These are phyloP conservation scores for Ecdyonurus torrentis DNA, from an alignment of 2,888 invertebrate genomes.

Conservation along the genomic window DNA sequence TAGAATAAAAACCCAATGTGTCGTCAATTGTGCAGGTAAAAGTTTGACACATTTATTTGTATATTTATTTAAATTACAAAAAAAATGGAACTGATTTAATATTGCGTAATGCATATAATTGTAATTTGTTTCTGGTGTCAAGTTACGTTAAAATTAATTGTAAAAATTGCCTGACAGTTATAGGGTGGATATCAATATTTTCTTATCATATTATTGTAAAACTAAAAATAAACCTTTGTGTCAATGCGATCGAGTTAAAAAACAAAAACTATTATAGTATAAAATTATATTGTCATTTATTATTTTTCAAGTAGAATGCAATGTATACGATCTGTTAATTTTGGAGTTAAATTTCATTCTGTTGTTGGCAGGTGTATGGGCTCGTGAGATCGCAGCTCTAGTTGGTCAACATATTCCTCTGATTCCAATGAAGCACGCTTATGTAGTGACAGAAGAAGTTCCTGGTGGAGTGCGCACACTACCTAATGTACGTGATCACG, in stretches of 20 bases:
- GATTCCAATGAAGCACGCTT: slow-evolving; percentile 74
- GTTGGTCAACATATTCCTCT: slow-evolving; percentile 55
- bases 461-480: slow-evolving; percentile 46
- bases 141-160: no score
- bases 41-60: not conserved
- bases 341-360: slow-evolving; percentile 4
- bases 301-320: no score
- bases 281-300: no score
- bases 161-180: no score
- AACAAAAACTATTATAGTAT: no score
- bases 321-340: no score
- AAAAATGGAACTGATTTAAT: not conserved
- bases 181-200: no score
- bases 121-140: no score
- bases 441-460: slow-evolving; percentile 65
- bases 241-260: no score
- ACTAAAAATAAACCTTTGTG: no score
- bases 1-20: slow-evolving; percentile 53
- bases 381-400: slow-evolving; percentile 50
- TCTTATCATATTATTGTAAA: no score
- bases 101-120: no score
- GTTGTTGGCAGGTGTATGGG: slow-evolving; percentile 57
- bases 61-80: not conserved
- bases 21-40: slow-evolving; percentile 54
- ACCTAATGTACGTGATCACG: slow-evolving; percentile 78